These are phyloP conservation scores for Drosophila parabipectinata DNA, from an alignment of 1,140 invertebrate species.

Conservation along the genomic window DNA sequence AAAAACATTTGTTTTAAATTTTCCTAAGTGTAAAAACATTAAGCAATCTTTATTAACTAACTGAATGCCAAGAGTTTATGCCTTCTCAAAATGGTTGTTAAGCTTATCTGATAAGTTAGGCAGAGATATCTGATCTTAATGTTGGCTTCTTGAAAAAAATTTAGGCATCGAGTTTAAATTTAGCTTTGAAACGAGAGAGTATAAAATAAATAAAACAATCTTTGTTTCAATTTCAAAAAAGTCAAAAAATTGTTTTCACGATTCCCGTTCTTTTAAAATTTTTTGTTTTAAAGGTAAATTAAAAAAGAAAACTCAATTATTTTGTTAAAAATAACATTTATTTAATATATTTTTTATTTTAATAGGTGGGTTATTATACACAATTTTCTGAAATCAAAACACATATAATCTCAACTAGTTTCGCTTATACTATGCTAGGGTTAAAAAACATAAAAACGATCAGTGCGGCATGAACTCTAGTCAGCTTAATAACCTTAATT, in stretches of 20 bases:
- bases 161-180: too few relatives aligned
- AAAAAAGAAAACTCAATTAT: too few relatives aligned
- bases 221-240: too few relatives aligned
- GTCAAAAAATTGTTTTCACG: too few relatives aligned
- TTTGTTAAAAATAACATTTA: too few relatives aligned
- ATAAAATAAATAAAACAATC: too few relatives aligned
- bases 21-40: neutral
- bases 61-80: constrained; percentile 15
- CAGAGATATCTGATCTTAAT: too few relatives aligned
- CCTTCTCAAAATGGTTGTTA: constrained; percentile 10
- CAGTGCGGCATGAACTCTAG: constrained; percentile 12
- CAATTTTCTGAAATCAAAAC: constrained; percentile 10
- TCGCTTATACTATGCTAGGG: neutral
- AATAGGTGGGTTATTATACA: neutral
- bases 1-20: too few relatives aligned
- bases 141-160: too few relatives aligned
- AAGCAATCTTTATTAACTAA: neutral
- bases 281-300: too few relatives aligned
- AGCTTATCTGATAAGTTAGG: neutral
- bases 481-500: constrained; percentile 28
- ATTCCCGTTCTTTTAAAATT: too few relatives aligned
- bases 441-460: neutral
- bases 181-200: too few relatives aligned
- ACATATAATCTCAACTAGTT: constrained; percentile 10
- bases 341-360: neutral